Evolutionary conservation across 2,888 invertebrate species (phyloP).

Genomic region (Epistrophe eligans): DNA sequence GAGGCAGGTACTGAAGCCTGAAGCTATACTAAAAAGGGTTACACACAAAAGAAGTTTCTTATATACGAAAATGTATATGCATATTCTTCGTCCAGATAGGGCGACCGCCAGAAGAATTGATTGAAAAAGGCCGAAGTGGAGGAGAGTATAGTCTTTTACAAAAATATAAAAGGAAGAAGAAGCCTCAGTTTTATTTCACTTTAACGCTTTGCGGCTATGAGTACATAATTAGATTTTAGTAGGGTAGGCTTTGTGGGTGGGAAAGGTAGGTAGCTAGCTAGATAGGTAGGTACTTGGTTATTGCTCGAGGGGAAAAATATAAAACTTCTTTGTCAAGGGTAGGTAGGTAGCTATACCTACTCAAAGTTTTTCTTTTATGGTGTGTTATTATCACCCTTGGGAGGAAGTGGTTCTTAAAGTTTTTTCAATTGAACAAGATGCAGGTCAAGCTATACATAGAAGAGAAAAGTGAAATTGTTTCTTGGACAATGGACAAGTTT

Average conservation of each 20-base stretch:
- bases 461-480: constrained; percentile 8
- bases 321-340: constrained; percentile 26
- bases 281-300: constrained; percentile 1
- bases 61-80: constrained; percentile 9
- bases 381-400: constrained; percentile 29
- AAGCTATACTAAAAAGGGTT: constrained; percentile 29
- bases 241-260: not conserved
- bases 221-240: constrained; percentile 45
- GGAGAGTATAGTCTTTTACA: not conserved
- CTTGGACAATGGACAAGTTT: constrained; percentile 7
- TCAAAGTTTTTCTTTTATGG: constrained; percentile 23
- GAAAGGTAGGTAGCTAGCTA: not conserved
- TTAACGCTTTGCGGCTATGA: constrained; percentile 49
- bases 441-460: constrained; percentile 21
- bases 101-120: not conserved
- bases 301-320: constrained; percentile 15
- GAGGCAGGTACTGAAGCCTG: not conserved
- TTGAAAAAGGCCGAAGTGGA: constrained; percentile 28
- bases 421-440: not conserved
- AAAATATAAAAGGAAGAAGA: not conserved
- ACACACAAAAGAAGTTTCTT: constrained; percentile 19
- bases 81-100: not conserved
- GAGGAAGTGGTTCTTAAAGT: constrained; percentile 17
- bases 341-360: no score
- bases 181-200: constrained; percentile 37